Conservation (phyloP, 2,888 invertebrate species). For the Tribolium freemani region DNA sequence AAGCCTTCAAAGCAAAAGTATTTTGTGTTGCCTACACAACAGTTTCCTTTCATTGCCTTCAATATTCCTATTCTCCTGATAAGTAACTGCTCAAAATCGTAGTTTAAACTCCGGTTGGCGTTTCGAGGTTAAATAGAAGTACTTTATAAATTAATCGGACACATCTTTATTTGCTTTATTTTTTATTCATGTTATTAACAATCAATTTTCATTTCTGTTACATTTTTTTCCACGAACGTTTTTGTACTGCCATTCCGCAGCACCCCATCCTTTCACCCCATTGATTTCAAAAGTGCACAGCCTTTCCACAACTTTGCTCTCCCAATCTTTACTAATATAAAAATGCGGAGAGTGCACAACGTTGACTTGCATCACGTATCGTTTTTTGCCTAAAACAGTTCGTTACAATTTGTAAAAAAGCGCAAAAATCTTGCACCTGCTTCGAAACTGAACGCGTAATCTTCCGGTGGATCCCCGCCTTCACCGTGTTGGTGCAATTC, state of each 20-base stretch:
- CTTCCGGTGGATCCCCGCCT: constrained; percentile 71
- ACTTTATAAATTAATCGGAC: too few species aligned
- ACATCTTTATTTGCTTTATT: too few species aligned
- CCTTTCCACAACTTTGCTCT: constrained; percentile 73
- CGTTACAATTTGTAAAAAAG: not conserved
- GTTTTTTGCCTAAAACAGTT: constrained; percentile 67
- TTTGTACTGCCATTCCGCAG: constrained; percentile 78
- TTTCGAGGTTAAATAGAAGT: too few species aligned
- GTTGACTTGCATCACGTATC: constrained; percentile 71
- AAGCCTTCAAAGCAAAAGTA: too few species aligned
- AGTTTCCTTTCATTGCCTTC: not conserved
- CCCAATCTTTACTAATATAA: constrained; percentile 74
- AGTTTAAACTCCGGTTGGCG: not conserved
- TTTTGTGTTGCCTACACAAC: not conserved
- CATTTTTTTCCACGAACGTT: constrained; percentile 62
- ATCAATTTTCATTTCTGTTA: not conserved
- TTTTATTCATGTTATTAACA: too few species aligned
- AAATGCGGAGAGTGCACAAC: constrained; percentile 71
- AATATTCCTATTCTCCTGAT: not conserved
- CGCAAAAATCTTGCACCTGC: constrained; percentile 68
- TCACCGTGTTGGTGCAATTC: constrained; percentile 76
- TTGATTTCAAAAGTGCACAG: constrained; percentile 74
- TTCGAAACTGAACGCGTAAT: constrained; percentile 74
- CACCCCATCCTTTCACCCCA: constrained; percentile 75
- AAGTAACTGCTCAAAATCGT: not conserved